Evolutionary conservation across 2,113 vertebrate genomes (phyloP), one percentile per base, ranked within the genome.

Genomic region (Pachypanchax playfairii): DNA sequence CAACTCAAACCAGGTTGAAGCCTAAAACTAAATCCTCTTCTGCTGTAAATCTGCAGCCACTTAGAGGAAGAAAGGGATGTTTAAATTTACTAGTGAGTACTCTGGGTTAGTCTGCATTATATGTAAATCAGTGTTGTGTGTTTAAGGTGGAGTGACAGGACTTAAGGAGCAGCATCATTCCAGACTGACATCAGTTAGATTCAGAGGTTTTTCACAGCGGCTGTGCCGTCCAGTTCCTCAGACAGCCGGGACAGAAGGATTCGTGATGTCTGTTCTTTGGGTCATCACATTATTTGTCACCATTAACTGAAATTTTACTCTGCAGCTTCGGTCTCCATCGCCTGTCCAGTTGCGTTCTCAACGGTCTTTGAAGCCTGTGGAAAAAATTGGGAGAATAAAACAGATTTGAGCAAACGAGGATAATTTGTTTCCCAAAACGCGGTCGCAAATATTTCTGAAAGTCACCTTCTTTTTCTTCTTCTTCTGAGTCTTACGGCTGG

Each of bases 401-500:
- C 22, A 25, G 18, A 22, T 73, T 25, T 70, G 26, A 60, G 26
- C 5, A 57, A 33, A 50, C 0, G 28, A 15, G 4, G 12, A 59
- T 41, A 31, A 21, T 25, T 9, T 18, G n/a, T 7, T 18, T 50
- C n/a, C 3, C n/a, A 20, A 42, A 15, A 4, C 12, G 12, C 12
- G 12, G 9, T 25, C n/a, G 39, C 13, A 1, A 26, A 21, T 21
- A 0, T 24, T 1, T 3, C 18, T 31, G 12, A 21, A 47, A 74
- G 70, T 69, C 76, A 98, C 97, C 96, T 99, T 99, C 93, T 99
- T 98, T 93, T 98, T 99, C 94, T 98, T 99, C 90, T 97, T 99
- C 91, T 99, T 99, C 87, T 99, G 96, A 35, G 96, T 94, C 92
- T 97, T 99, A 41, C 97, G 90, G 89, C 96, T 99, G 63, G 95